Evolutionary conservation across 2,797 vertebrate genomes (phyloP), one percentile per base, ranked within the genome.

Genomic region (Acanthurus lineatus): DNA sequence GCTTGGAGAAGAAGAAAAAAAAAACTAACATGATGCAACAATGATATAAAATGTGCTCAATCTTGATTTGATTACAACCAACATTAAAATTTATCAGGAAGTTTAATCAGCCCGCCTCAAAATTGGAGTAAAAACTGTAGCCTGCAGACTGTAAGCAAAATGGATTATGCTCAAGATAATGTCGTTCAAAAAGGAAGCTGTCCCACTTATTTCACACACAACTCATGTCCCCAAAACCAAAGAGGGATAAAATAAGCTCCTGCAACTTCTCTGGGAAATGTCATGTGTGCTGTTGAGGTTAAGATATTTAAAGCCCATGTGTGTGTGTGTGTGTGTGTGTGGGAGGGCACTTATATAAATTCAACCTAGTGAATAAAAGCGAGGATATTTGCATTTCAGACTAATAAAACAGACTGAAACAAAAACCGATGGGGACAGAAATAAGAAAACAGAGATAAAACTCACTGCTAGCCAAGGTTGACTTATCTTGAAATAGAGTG

Each of bases 121-220:
- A 81, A 79, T 20, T 60, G 69, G 69, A 76, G 76, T 60, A 52
- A 68, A 78, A 68, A 75, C 74, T 69, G 44, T 59, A 65, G 22
- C 11, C 45, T 59, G 73, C 69, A 79, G 80, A 79, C 16, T 66
- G 72, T 68, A 63, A 56, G 59, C 62, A 73, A 82, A 86, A 70
- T 62, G 60, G 77, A 76, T 85, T 85, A 65, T 38, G 57, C 42
- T 76, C 38, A 19, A 84, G 88, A 94, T 94, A 90, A 90, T 69
- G 83, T 88, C 87, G 83, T 84, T 93, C 85, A 84, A 73, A 73
- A 73, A 35, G 51, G 67, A 79, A 82, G 58, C 63, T 47, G 76
- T 38, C 68, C 76, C 49, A 79, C 45, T 82, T 82, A 72, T 68
- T 73, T 80, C 59, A 82, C 59, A 73, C 42, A 38, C 80, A 56